A percentile compares a stretch with the other conserved stretches of the same genome.
Evolutionary conservation across 2,797 vertebrate species (phyloP).

Genomic region (Lepidocolaptes lacrymiger): DNA sequence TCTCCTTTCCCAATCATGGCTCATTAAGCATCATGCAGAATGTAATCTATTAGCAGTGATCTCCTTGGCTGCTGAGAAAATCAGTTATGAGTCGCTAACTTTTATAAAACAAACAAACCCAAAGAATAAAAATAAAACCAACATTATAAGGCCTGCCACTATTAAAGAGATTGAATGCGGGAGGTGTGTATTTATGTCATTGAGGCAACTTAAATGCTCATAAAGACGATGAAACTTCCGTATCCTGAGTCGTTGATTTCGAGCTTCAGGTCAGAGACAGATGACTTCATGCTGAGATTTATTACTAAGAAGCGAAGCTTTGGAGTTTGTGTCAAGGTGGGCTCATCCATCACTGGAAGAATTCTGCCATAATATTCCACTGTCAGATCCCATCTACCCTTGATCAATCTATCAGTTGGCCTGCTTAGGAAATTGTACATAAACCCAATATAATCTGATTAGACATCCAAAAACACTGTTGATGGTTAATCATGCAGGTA

Average conservation of each 20-base stretch:
- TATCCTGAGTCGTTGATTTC: conserved; percentile 50
- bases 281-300: conserved; percentile 67
- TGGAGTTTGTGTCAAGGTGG: conserved; percentile 65
- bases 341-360: conserved; percentile 52
- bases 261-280: conserved; percentile 72
- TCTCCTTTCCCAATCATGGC: conserved; percentile 53
- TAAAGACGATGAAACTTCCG: conserved; percentile 62
- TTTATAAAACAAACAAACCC: conserved; percentile 34
- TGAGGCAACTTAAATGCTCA: conserved; percentile 57
- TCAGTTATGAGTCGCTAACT: conserved; percentile 26
- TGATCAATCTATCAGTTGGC: conserved; percentile 54
- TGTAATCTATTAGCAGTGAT: conserved; percentile 57
- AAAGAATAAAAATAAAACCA: conserved; percentile 28
- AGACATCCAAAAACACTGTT: background rate
- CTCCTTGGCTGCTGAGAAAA: conserved; percentile 15
- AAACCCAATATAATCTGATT: conserved; percentile 40
- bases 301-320: conserved; percentile 62
- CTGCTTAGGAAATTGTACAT: conserved; percentile 60
- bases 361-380: conserved; percentile 61
- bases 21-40: conserved; percentile 62
- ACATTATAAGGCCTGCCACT: conserved; percentile 60
- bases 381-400: conserved; percentile 56
- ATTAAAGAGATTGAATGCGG: conserved; percentile 64
- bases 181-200: conserved; percentile 49
- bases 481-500: conserved; percentile 68